These are phyloP conservation scores for Melanostigma gelatinosum DNA, from an alignment of 2,113 vertebrate species.

Conservation along the genomic window DNA sequence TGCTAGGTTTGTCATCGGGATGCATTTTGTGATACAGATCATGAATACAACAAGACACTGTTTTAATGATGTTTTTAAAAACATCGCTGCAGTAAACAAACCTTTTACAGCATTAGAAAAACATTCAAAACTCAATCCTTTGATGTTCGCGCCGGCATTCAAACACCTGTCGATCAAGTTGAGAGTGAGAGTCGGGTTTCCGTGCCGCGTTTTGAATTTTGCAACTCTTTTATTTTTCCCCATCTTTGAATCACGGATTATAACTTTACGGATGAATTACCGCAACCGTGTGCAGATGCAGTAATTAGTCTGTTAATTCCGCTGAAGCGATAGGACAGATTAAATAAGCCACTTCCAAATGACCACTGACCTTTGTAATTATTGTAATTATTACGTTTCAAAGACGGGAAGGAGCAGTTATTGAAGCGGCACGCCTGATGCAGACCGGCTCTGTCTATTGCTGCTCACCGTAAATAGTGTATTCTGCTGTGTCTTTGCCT, in stretches of 20 bases:
- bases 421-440: slow-evolving; percentile 56
- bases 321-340: slow-evolving; percentile 61
- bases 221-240: background rate
- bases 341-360: slow-evolving; percentile 58
- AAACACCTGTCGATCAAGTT: slow-evolving; percentile 6
- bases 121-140: background rate
- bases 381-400: slow-evolving; percentile 47
- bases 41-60: background rate
- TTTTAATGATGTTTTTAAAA: background rate
- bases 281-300: slow-evolving; percentile 40
- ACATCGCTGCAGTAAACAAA: background rate
- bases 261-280: slow-evolving; percentile 42
- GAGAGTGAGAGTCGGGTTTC: background rate
- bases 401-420: slow-evolving; percentile 48
- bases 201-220: slow-evolving; percentile 11
- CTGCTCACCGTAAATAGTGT: slow-evolving; percentile 77
- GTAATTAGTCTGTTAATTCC: slow-evolving; percentile 69
- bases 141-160: background rate
- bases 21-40: background rate
- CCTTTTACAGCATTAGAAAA: background rate
- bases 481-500: slow-evolving; percentile 78
- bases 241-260: slow-evolving; percentile 30
- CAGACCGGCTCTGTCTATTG: slow-evolving; percentile 63
- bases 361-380: slow-evolving; percentile 73
- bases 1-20: background rate